phyloP scores from a whole-genome alignment of 2,113 vertebrate species.

The Lepus timidus region DNA sequence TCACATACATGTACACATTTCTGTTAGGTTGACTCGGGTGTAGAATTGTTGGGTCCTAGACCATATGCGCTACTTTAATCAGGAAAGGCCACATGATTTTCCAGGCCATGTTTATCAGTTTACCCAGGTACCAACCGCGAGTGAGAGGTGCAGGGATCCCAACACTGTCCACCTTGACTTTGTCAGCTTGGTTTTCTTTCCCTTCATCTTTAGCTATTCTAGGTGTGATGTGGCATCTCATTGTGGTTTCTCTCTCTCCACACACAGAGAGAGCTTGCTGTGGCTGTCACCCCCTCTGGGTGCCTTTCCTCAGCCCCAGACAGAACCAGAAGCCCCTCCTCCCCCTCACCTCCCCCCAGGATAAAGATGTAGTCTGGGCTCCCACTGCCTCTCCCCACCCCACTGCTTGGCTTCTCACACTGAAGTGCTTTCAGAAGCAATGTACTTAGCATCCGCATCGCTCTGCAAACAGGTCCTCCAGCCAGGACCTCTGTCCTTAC shows the following conservation, averaged over 20 bases:
- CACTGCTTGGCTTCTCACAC: neutral
- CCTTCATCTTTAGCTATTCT: neutral
- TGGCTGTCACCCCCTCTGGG: neutral
- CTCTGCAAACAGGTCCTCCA: neutral
- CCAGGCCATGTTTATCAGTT: neutral
- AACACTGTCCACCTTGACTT: neutral
- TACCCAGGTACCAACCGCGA: neutral
- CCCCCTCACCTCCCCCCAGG: too few species aligned
- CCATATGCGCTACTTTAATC: neutral
- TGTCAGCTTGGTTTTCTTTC: neutral
- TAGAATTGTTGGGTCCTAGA: neutral
- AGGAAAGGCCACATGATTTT: neutral
- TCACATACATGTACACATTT: neutral
- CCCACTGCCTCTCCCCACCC: neutral
- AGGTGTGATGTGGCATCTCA: neutral
- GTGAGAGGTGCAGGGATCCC: neutral
- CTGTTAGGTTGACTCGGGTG: neutral
- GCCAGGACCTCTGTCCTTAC: neutral
- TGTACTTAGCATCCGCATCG: neutral
- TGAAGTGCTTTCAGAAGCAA: neutral
- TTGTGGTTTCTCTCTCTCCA: neutral
- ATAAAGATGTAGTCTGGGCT: too few species aligned
- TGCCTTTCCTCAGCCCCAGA: neutral
- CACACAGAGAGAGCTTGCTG: neutral
- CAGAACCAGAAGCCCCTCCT: neutral